Evolutionary conservation across 2,797 vertebrate genomes (phyloP), one percentile per base, ranked within the genome.

Genomic region (Psittacula echo): DNA sequence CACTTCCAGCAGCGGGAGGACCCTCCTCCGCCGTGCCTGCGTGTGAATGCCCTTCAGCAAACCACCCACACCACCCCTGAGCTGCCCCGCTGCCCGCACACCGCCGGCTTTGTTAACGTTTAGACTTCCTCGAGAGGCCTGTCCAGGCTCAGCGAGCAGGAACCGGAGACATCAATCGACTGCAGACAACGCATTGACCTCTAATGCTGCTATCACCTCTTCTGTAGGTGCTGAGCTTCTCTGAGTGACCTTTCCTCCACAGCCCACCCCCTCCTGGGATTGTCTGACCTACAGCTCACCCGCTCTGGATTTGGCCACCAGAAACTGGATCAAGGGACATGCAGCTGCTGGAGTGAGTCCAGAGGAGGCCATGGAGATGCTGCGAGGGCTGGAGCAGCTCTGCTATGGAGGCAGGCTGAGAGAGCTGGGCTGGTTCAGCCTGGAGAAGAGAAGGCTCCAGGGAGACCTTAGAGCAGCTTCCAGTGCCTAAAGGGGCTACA

Each of bases 61-160:
- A 34, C 75, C 90, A 71, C 68, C 71, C 81, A 85, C 64, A 1
- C 72, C 2, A 42, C 26, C 68, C 70, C 74, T 47, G 65, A 90
- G 74, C 83, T 45, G 62, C 70, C 80, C 70, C 1, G 6, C 91
- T 79, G 47, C 24, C 60, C 11, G 58, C 54, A 34, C 60, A 42
- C 41, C 9, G 0, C 60, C 60, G 1, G 45, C 65, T 54, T 73
- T 68, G 88, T 94, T 92, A 93, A 95, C 91, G 71, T 92, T 96
- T 95, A 96, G 87, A 66, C 84, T 77, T 85, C 56, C 71, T 51
- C 67, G 73, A 56, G 77, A 89, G 58, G 45, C 10, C 42, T 58
- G 34, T 39, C 75, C 80, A 66, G 84, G 66, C 81, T 87, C 72
- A 81, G 22, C 0, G 1, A 54, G 84, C 4, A 4, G 71, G 20